These are phyloP conservation scores for Globia sparganii DNA, from an alignment of 2,888 invertebrate genomes.

Conservation along the genomic window DNA sequence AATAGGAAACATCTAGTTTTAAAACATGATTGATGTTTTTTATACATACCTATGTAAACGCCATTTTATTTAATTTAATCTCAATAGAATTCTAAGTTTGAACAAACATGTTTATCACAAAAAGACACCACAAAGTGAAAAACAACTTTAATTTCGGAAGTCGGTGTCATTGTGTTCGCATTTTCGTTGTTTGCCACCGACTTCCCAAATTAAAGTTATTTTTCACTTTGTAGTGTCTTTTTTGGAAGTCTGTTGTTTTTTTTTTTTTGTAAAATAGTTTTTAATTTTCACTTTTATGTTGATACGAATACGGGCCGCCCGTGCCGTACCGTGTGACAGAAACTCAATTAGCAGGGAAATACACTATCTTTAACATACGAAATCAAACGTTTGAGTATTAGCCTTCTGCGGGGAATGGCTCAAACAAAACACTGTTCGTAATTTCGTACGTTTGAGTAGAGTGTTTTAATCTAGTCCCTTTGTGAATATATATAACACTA, in stretches of 20 bases:
- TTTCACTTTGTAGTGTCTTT: too few relatives aligned
- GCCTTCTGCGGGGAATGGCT: slow-evolving; percentile 21
- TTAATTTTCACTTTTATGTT: too few relatives aligned
- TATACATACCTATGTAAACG: not conserved
- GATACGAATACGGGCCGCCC: slow-evolving; percentile 13
- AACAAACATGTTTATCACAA: too few relatives aligned
- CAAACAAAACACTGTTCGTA: slow-evolving; percentile 37
- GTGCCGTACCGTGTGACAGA: slow-evolving; percentile 52
- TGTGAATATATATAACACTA: too few relatives aligned
- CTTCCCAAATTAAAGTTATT: too few relatives aligned
- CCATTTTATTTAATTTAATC: not conserved
- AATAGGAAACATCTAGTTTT: not conserved
- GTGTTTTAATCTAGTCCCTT: slow-evolving; percentile 21
- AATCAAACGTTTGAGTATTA: slow-evolving; percentile 62
- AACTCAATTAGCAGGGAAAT: slow-evolving; percentile 73
- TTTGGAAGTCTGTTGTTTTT: too few relatives aligned
- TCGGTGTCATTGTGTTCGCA: too few relatives aligned
- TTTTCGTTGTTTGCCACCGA: too few relatives aligned
- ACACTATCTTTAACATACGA: slow-evolving; percentile 64
- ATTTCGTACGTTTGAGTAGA: not conserved
- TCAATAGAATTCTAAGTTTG: not conserved
- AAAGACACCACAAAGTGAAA: too few relatives aligned
- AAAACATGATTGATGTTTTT: not conserved
- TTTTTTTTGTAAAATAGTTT: too few relatives aligned
- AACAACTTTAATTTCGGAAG: too few relatives aligned